A percentile compares a stretch with the other conserved stretches of the same genome.
phyloP scores from a whole-genome alignment of 2,888 invertebrate species.

The Aquatica leii region DNA sequence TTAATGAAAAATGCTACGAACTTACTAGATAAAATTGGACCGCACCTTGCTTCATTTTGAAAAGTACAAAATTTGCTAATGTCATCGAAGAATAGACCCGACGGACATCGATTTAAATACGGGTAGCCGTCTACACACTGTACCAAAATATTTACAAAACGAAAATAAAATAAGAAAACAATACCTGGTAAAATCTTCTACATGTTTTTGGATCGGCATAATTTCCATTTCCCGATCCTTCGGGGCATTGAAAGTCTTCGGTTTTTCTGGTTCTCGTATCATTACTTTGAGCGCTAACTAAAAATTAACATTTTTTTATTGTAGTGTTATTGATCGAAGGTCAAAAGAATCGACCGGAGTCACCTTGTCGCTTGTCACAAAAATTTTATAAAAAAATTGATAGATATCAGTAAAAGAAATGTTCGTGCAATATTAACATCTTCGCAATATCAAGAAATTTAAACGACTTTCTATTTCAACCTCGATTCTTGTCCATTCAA shows the following conservation, averaged over 20 bases:
- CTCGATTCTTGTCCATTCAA: slow-evolving; percentile 37
- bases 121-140: slow-evolving; percentile 92
- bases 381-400: no score
- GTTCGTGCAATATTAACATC: slow-evolving; percentile 17
- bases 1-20: not conserved
- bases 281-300: slow-evolving; percentile 19
- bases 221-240: slow-evolving; percentile 84
- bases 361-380: no score
- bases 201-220: slow-evolving; percentile 90
- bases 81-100: slow-evolving; percentile 90
- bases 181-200: slow-evolving; percentile 87
- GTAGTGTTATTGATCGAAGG: not conserved
- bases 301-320: slow-evolving; percentile 7
- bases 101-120: slow-evolving; percentile 87
- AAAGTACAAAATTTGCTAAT: slow-evolving; percentile 90
- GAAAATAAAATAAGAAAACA: not conserved
- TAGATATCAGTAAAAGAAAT: not conserved
- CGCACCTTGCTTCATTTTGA: slow-evolving; percentile 88
- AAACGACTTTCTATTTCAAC: slow-evolving; percentile 43
- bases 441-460: slow-evolving; percentile 28
- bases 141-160: slow-evolving; percentile 42
- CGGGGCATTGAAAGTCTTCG: slow-evolving; percentile 81
- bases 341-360: not conserved
- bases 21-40: slow-evolving; percentile 87
- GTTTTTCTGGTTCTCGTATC: slow-evolving; percentile 62